Conservation (phyloP, 2,113 vertebrate genomes). For the Etheostoma cragini region DNA sequence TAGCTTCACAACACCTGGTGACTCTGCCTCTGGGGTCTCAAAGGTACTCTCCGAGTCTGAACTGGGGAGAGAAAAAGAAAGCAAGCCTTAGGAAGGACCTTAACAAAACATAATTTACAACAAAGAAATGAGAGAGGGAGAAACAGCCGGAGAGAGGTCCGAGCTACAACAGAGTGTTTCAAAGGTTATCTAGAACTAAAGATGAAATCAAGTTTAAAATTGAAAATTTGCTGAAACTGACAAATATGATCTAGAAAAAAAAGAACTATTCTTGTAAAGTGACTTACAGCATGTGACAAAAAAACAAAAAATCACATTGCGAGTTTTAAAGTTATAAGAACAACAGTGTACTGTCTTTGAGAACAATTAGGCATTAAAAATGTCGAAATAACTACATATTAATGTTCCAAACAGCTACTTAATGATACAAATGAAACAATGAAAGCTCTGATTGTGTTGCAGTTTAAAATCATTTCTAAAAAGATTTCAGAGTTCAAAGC, state of each 20-base stretch:
- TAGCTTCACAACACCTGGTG: constrained; percentile 86
- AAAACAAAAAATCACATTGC: constrained; percentile 10
- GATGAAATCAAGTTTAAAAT: not conserved
- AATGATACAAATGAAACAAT: not conserved
- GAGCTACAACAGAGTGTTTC: not conserved
- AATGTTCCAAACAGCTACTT: not conserved
- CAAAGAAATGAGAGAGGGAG: constrained; percentile 42
- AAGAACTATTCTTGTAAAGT: not conserved
- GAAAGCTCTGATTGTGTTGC: not conserved
- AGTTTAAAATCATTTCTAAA: not conserved
- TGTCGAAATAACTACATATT: not conserved
- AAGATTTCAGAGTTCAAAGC: constrained; percentile 32
- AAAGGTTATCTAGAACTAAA: not conserved
- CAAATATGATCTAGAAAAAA: constrained; percentile 5
- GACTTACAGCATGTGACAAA: constrained; percentile 1
- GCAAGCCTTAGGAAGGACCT: not conserved
- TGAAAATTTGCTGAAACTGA: constrained; percentile 12
- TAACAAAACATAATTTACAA: not conserved
- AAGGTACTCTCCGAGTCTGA: constrained; percentile 96
- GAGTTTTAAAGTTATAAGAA: not conserved
- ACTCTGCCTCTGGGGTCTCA: constrained; percentile 94
- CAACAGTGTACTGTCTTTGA: constrained; percentile 12
- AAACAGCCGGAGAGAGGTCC: constrained; percentile 20
- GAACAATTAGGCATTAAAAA: constrained; percentile 22
- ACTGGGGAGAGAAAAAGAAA: constrained; percentile 76